Conservation (phyloP, 2,113 vertebrate genomes). For the Oxygymnocypris stewartii region DNA sequence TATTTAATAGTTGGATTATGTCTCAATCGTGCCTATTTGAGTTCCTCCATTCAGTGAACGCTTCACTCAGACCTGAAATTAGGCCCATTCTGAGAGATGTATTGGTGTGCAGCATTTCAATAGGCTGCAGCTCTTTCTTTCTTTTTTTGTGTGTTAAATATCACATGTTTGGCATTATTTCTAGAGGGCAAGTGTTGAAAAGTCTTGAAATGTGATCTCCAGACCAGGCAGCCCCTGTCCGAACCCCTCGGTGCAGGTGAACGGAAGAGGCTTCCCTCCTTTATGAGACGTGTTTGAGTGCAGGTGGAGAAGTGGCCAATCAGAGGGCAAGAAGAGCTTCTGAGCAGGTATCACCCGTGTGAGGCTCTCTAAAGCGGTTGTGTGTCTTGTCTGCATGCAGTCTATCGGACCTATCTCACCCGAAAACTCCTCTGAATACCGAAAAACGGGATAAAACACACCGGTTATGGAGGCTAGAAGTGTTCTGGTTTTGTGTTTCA, state of each 20-base stretch:
- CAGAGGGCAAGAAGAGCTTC: slow-evolving; percentile 52
- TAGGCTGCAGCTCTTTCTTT: not conserved
- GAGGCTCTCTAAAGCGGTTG: slow-evolving; percentile 12
- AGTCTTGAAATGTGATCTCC: not conserved
- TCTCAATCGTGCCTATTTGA: not conserved
- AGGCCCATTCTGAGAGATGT: not conserved
- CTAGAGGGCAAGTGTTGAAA: not conserved
- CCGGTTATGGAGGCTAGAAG: slow-evolving; percentile 7
- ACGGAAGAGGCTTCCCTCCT: slow-evolving; percentile 35
- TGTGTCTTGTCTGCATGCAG: not conserved
- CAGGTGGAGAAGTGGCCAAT: slow-evolving; percentile 57
- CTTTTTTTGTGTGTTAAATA: not conserved
- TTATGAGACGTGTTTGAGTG: slow-evolving; percentile 49
- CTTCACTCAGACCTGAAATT: not conserved
- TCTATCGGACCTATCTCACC: slow-evolving; percentile 12
- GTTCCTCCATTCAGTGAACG: not conserved
- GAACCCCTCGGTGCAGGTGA: slow-evolving; percentile 24
- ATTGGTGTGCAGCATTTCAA: not conserved
- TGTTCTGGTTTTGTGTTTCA: not conserved
- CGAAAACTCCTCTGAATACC: not conserved
- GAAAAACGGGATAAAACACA: not conserved
- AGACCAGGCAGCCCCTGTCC: not conserved
- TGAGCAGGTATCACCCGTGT: slow-evolving; percentile 51
- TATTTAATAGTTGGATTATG: not conserved
- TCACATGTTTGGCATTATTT: not conserved